Evolutionary conservation across 2,888 invertebrate genomes (phyloP), one percentile per base, ranked within the genome.

Genomic region (Andricus quercusramuli): DNA sequence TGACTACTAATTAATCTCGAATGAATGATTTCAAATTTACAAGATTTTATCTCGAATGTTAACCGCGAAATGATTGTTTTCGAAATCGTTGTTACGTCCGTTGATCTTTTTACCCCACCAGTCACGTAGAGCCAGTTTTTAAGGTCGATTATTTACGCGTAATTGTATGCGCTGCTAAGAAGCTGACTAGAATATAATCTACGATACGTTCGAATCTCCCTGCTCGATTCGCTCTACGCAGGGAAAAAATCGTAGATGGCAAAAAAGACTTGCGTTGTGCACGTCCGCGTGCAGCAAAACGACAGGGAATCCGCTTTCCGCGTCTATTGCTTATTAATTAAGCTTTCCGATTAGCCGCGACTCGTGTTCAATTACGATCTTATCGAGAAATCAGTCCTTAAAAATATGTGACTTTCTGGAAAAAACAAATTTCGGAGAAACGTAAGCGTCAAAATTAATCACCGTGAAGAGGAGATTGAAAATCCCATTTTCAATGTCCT

Each of bases 131-230:
- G 51, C 78, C 77, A 78, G 77, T 79, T 74, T 80, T 78, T 80
- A 80, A 83, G 83, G 78, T 82, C 83, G 80, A 74, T 79, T 74
- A 74, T 74, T 70, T 56, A 83, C 79, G 85, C 83, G 83, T 82
- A 83, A 85, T 86, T 87, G 86, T 86, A 89, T 87, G 91, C 91
- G 91, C 90, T 91, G 91, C 91, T 92, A 92, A 90, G 89, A 92
- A 92, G 92, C 92, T 92, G 92, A 92, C 92, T 92, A 92, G 92
- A 91, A 90, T 91, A 90, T 89, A 90, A 88, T 88, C 89, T 89
- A 89, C 85, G 86, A 88, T 86, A 87, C 86, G 86, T 79, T 81
- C 81, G 79, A 80, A 81, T 79, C 76, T 78, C 78, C 68, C 66
- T 79, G 25, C 77, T 77, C 64, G 59, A 78, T 74, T 56, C 32